Evolutionary conservation across 2,113 vertebrate genomes (phyloP), one percentile per base, ranked within the genome.

Genomic region (Gobio gobio): DNA sequence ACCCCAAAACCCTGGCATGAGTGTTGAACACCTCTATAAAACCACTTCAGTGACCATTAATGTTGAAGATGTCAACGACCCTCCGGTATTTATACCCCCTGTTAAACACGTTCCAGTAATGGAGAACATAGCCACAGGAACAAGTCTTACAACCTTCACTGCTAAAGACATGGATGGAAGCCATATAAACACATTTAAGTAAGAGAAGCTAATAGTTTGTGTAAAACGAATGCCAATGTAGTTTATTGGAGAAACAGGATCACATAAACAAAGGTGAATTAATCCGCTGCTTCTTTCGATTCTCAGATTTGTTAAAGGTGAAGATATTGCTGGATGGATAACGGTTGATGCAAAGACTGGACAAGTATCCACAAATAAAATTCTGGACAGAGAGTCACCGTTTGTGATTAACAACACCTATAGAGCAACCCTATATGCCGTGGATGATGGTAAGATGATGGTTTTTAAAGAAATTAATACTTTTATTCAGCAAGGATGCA

Each of bases 61-160:
- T 5, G 90, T 94, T 18, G 91, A 91, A 33, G 90, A 95, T 47
- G 79, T 93, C 36, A 94, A 94, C 26, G 92, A 94, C 22, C 64
- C 92, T 18, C 93, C 94, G 0, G 8, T 88, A 1, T 94, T 95
- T 49, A 56, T 58, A 0, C 18, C 68, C 3, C 1, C 10, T 0
- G 0, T 79, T 6, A 87, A 87, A 85, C 0, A n/a, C 0, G 74
- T 88, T 18, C 5, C 0, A 0, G 2, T 93, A 64, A 0, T 0
- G 8, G 94, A 95, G 51, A 91, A 93, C 70, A 8, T 5, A 8
- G 3, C 33, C 0, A 4, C 3, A 2, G 92, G 92, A 73, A 29
- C 78, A 0, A 14, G 59, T 20, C 84, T 95, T 49, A 59, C 10
- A 18, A 89, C 81, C 10, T 72, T 94, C 16, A 86, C 56, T 12